A percentile compares a stretch with the other conserved stretches of the same genome.
Conservation (phyloP, 2,113 vertebrate genomes). For the Cynocephalus volans region DNA sequence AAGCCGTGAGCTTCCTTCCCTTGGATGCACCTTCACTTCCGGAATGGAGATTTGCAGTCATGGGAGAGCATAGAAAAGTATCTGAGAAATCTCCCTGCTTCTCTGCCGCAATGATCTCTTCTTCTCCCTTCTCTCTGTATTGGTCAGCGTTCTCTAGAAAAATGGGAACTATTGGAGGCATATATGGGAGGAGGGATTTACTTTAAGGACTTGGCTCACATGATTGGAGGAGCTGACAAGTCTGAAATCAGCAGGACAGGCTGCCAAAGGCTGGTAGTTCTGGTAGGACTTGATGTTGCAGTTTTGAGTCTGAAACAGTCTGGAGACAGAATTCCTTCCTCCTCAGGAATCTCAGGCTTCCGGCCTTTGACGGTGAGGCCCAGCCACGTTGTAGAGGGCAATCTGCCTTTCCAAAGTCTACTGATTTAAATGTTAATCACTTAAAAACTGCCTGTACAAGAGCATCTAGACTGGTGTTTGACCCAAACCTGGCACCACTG, state of each 20-base stretch:
- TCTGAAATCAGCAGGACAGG: not conserved
- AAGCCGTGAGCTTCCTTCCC: not conserved
- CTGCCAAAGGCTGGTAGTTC: not conserved
- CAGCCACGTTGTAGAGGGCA: not conserved
- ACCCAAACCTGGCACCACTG: not conserved
- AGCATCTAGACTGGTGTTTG: not conserved
- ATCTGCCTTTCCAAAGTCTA: not conserved
- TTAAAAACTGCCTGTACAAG: constrained; percentile 31
- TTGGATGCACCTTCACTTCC: not conserved
- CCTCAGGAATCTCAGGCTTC: not conserved
- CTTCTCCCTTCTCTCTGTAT: not conserved
- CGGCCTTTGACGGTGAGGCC: not conserved
- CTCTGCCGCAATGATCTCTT: not conserved
- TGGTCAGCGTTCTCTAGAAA: not conserved
- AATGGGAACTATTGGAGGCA: not conserved
- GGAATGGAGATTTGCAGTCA: not conserved
- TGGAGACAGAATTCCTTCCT: not conserved
- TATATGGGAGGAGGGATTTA: not conserved
- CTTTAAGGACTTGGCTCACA: not conserved
- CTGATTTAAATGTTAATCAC: not conserved
- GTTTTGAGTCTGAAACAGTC: not conserved
- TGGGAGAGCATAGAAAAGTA: not conserved
- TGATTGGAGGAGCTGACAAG: not conserved
- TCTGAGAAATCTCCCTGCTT: not conserved
- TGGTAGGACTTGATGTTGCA: not conserved